Evolutionary conservation across 2,113 vertebrate species (phyloP), one percentile per base, ranked within the genome.

Genomic region (Peromyscus maniculatus): DNA sequence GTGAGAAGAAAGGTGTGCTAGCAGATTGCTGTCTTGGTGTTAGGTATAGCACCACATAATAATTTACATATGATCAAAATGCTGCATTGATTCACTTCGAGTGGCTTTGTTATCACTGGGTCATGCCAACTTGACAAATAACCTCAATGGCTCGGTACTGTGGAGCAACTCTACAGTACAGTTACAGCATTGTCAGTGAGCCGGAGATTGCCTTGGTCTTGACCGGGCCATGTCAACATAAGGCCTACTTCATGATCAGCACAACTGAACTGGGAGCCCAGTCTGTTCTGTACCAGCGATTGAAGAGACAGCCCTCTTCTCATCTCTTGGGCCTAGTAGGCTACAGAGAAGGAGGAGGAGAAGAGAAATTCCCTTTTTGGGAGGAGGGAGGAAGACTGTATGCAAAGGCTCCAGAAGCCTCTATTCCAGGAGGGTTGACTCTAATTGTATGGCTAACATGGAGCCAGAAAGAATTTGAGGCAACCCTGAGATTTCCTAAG

Each of bases 381-480:
- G 43, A 69, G 21, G 75, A 89, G 24, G 46, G 57, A 89, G 22
- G 39, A 82, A 88, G 87, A 13, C 16, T n/a, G 49, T 19, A 15
- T 80, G 28, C 31, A 17, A 89, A 52, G 72, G 8, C 17, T 49
- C 6, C 17, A 39, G 22, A 66, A 77, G n/a, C 21, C 7, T 59
- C n/a, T 43, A 5, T 13, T 43, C 55, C 3, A 26, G 28, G 19
- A 7, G 0, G 7, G 9, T 5, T 88, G 77, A 39, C 66, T 72
- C 64, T 96, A 22, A 66, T 89, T 89, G 66, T 91, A 74, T 93
- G 83, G 49, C 43, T 80, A 43, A 64, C 69, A 33, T 22, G 57
- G 43, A 96, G 13, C 83, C 28, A 83, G 72, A 49, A 92, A 89
- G 19, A 10, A 57, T 67, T 57, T 93, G 88, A 83, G 36, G 39